Base-by-base conservation (phyloP, 2,888 invertebrate genomes). In the Xiphydria camelus region DNA sequence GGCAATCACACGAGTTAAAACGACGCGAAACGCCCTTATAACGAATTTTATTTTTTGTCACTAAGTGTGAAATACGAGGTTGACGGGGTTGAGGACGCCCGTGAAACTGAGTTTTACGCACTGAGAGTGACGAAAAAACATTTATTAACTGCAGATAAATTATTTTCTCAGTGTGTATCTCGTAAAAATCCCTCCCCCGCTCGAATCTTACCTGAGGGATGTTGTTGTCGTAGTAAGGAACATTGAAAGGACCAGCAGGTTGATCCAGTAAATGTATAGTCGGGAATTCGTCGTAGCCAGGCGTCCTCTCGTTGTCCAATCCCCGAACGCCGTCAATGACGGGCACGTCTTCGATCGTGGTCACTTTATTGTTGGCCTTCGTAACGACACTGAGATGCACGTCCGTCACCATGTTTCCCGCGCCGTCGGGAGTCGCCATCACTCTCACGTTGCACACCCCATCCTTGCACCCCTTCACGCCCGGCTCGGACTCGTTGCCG, bases 241-340 rank as follows among this genome's bases (percentile, higher is more conserved):
- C 44, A 20, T 22, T 29, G 22, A 45, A 19, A 15, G 40, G 15
- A 25, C 17, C 25, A n/a, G n/a, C n/a, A 25, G 33, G 40, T 12
- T 26, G 33, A 43, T 49, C 44, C 15, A 45, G 12, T 14, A 20
- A 23, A 39, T 47, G 43, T 26, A 50, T 36, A 32, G 34, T 29
- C n/a, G 47, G 38, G 10, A 36, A 38, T 4, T 37, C 41, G 4
- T 39, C 33, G 3, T 42, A n/a, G n/a, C n/a, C n/a, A n/a, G n/a
- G n/a, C n/a, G n/a, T n/a, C n/a, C n/a, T n/a, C n/a, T n/a, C n/a
- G 4, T 48, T 26, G 45, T 36, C 53, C 10, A 48, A 12, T 15
- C 60, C 65, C 4, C 51, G 57, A 32, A 57, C 34, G 21, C 68
- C 62, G n/a, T 62, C 56, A 23, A 68, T 53, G 3, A 68, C 48